Base-by-base conservation (phyloP, 2,113 vertebrate species). In the Lonchura striata region DNA sequence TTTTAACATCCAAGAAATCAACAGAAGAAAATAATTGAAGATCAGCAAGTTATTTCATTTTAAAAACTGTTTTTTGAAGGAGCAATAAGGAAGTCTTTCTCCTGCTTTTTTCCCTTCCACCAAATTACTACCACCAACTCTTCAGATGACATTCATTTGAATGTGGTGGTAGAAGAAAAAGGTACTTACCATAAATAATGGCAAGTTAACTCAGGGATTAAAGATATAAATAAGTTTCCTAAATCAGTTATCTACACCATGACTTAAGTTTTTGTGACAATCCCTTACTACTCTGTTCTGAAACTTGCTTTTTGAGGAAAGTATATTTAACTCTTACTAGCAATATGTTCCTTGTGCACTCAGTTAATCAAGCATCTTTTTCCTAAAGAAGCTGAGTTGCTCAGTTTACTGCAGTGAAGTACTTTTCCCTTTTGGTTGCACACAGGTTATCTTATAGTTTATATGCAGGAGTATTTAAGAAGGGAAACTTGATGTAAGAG, bases 61-160 rank as follows among this genome's bases (percentile, higher is more conserved):
- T 6, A n/a, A 88, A 87, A 95, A 90, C 77, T 70, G 52, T 65
- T 82, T 95, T 94, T 81, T 95, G 91, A 96, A 96, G 94, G 94
- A 97, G 95, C 96, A 97, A 96, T 95, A 97, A 96, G 92, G 54
- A 96, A 96, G 41, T 95, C 42, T 93, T 97, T 94, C 82, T 96
- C 65, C 94, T 94, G 85, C 69, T 95, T 92, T 97, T 96, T 97
- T 86, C 94, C 95, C 94, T 94, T 92, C 60, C 56, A 91, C 72
- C 88, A 83, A 88, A 75, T 81, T 75, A 39, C 95, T 97, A 30
- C 94, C 90, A 72, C 80, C 92, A 68, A 93, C 86, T 92, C 94
- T 96, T 96, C 96, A 95, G 97, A 96, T 98, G 97, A 96, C 95
- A 97, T 97, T 97, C 96, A 97, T 98, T 98, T 98, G 97, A 96